A percentile compares a stretch with the other conserved stretches of the same genome.
phyloP scores from a whole-genome alignment of 2,888 invertebrate genomes.

The Heterodera filipjevi region DNA sequence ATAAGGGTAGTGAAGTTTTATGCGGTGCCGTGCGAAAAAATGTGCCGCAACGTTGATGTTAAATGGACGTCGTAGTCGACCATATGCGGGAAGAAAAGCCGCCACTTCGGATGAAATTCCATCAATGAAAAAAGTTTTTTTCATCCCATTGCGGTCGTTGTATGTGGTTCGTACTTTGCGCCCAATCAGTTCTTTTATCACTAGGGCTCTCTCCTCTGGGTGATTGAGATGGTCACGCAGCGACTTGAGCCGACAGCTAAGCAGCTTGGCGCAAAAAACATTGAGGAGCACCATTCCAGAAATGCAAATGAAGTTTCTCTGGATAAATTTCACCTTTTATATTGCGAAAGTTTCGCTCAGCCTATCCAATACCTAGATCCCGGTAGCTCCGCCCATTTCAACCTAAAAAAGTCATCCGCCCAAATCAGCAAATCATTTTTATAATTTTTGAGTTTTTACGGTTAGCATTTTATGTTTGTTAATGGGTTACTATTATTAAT shows the following conservation, averaged over 20 bases:
- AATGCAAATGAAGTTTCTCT: no score
- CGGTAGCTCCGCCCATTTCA: no score
- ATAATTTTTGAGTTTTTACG: no score
- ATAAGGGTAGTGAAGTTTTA: slow-evolving; percentile 3
- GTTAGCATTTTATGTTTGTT: no score
- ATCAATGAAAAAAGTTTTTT: not conserved
- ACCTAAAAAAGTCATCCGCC: no score
- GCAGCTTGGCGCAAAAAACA: not conserved
- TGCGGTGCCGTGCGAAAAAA: slow-evolving; percentile 17
- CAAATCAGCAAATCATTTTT: no score
- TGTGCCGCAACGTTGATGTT: slow-evolving; percentile 4
- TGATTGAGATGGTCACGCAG: not conserved
- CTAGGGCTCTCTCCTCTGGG: not conserved
- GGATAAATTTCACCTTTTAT: no score
- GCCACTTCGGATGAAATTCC: not conserved
- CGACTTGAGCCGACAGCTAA: not conserved
- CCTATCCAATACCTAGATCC: no score
- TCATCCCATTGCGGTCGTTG: slow-evolving; percentile 8
- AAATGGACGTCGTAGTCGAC: not conserved
- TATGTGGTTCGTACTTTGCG: slow-evolving; percentile 15
- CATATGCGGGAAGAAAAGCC: not conserved
- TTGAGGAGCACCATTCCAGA: no score
- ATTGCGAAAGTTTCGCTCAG: no score
- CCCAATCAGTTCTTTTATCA: not conserved
- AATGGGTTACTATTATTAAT: no score